phyloP scores from a whole-genome alignment of 1,140 invertebrate genomes.

The Goniozus legneri region DNA sequence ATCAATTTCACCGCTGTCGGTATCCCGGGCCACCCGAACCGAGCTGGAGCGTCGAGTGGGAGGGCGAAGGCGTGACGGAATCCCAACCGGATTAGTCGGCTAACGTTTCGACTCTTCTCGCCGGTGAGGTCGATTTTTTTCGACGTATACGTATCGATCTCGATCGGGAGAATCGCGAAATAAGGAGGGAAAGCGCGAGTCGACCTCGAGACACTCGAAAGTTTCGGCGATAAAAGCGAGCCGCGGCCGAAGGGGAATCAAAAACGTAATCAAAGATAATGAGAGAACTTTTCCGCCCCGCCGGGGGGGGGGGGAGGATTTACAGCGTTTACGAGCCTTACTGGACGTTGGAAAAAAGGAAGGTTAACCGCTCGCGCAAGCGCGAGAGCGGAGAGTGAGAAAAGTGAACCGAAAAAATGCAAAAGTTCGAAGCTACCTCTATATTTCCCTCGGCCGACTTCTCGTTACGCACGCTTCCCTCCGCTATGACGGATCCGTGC shows the following conservation, averaged over 20 bases:
- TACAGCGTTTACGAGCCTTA: conserved; percentile 7
- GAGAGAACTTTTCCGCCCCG: conserved; percentile 11
- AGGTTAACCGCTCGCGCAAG: too few species aligned
- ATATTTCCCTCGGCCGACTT: background rate
- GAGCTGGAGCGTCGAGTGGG: too few species aligned
- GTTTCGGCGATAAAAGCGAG: background rate
- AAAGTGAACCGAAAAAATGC: background rate
- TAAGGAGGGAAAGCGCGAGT: background rate
- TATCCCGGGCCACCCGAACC: too few species aligned
- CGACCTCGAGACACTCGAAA: background rate
- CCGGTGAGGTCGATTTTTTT: too few species aligned
- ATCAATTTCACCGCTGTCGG: conserved; percentile 30
- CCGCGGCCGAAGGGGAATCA: conserved; percentile 7
- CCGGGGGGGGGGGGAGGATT: conserved; percentile 6
- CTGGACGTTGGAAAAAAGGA: background rate
- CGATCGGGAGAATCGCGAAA: background rate
- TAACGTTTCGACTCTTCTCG: background rate
- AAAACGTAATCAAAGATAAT: conserved; percentile 19
- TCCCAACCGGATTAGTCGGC: conserved; percentile 8
- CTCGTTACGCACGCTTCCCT: too few species aligned
- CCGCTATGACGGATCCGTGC: too few species aligned
- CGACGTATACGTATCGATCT: too few species aligned
- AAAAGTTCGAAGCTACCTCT: background rate
- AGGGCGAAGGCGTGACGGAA: conserved; percentile 18
- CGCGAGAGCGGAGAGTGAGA: background rate